Evolutionary conservation across 2,888 invertebrate genomes (phyloP).

Genomic region (Neria commutata): DNA sequence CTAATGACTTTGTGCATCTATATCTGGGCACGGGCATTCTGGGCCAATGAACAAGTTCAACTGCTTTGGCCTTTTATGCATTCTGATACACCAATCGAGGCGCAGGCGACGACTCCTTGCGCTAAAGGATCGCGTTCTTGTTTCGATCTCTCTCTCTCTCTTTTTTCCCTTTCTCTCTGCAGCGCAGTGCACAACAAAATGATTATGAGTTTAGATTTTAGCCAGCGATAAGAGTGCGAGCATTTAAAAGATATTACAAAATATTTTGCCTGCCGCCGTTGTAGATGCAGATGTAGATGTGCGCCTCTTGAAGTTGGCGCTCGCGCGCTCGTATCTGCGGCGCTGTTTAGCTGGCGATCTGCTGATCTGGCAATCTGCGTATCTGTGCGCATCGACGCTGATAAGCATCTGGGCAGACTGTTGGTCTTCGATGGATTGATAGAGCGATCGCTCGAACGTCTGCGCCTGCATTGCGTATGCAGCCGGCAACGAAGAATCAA

Average conservation of each 20-base stretch:
- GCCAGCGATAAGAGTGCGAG: neutral
- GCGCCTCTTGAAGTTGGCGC: too few species aligned
- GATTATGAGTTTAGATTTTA: neutral
- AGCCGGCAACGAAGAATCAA: constrained; percentile 36
- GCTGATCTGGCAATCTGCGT: too few species aligned
- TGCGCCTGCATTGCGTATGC: constrained; percentile 28
- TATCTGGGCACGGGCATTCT: too few species aligned
- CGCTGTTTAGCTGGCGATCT: neutral
- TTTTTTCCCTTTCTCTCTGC: too few species aligned
- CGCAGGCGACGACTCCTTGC: too few species aligned
- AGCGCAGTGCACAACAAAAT: too few species aligned
- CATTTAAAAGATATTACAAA: constrained; percentile 1
- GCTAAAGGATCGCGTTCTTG: too few species aligned
- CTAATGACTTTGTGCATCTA: constrained; percentile 45
- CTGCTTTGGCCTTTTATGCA: neutral
- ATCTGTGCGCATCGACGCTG: neutral
- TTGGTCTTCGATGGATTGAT: neutral
- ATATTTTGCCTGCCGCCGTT: too few species aligned
- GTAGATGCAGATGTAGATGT: neutral
- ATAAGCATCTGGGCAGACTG: constrained; percentile 5
- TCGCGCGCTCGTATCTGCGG: too few species aligned
- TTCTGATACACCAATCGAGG: neutral
- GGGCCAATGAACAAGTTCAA: neutral
- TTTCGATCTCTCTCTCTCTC: too few species aligned
- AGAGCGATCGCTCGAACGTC: constrained; percentile 5